Evolutionary conservation across 2,888 invertebrate genomes (phyloP), one percentile per base, ranked within the genome.

Genomic region (Dicyrtomina minuta): DNA sequence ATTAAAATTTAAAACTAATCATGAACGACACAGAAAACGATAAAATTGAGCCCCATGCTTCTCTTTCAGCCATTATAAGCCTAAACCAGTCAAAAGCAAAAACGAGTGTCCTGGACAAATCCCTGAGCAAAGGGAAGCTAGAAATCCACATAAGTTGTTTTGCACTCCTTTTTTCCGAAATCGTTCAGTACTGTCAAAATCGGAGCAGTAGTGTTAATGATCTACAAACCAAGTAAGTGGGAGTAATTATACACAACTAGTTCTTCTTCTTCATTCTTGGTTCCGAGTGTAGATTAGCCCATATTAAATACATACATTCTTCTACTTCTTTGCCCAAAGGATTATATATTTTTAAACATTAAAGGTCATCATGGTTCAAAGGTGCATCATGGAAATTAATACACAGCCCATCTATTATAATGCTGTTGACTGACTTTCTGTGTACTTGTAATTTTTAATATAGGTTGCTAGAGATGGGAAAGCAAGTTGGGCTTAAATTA

Each of bases 151-250:
- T 95, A 65, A 93, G 93, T 78, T 90, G 94, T 79, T 98, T 93
- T 83, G 96, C 97, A 0, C 85, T 99, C 59, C 85, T 99, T 68
- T 99, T 99, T 83, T 96, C 97, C 22, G 99, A 99, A 86, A 90
- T 98, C 73, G 96, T 99, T 1, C 96, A 97, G 82, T 99, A 99
- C 83, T 95, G 95, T 80, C 97, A 99, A 85, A 96, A 92, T 84
- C 89, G 93, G 79, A 95, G 95, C 10, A 92, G 92, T 81, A 95
- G 94, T 13, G 92, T 97, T 41, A 90, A 92, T n/a, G 96, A 97
- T 82, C 84, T 98, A 53, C 96, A 98, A 82, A 92, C 87, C 79
- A 95, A 91, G 96, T 96, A 84, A 84, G 85, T 41, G 17, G 6
- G 41, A 22, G 56, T 56, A 17, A 56, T 46, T 24, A 41, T 15